Evolutionary conservation across 2,888 invertebrate species (phyloP), one percentile per base, ranked within the genome.

Genomic region (Limnephilus auricula): DNA sequence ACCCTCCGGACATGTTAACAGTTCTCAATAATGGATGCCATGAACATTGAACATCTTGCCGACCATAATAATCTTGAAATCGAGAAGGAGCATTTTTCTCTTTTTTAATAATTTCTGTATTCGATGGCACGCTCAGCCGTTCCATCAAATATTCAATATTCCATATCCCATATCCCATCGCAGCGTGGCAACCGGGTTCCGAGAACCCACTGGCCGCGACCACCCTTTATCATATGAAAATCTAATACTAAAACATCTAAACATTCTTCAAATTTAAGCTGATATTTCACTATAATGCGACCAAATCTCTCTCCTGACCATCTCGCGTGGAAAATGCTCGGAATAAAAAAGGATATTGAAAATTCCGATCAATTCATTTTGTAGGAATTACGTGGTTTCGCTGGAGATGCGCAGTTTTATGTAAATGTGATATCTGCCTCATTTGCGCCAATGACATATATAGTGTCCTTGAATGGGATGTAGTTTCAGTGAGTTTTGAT

Each of bases 141-240:
- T 93, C 93, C 91, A 92, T 93, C 93, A 93, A 93, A 93, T 93
- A 93, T 93, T 93, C 93, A 93, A 93, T 93, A 93, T 92, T 90
- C 90, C 65, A 30, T 65, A 65, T 25, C 65, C 65, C 65, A 65
- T 18, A 65, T 65, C 87, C 65, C 91, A 65, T n/a, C 80, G 92
- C 80, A n/a, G 40, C 31, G 6, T 40, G 45, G 85, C 85, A 40
- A 50, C 25, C 15, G 37, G 32, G 31, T n/a, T 2, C 40, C 30
- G 37, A 30, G 34, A 40, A 40, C 40, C 13, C 12, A 40, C 37
- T 40, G 50, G 86, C 30, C 86, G 50, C 13, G 45, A 31, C 86
- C 15, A 18, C 86, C 86, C 50, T 50, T 65, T 50, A 82, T 86
- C 86, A 45, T 85, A 85, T 85, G 40, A 50, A 85, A 88, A 79